phyloP scores from a whole-genome alignment of 92 coral and sea anemone species.

The Ricordea florida region DNA sequence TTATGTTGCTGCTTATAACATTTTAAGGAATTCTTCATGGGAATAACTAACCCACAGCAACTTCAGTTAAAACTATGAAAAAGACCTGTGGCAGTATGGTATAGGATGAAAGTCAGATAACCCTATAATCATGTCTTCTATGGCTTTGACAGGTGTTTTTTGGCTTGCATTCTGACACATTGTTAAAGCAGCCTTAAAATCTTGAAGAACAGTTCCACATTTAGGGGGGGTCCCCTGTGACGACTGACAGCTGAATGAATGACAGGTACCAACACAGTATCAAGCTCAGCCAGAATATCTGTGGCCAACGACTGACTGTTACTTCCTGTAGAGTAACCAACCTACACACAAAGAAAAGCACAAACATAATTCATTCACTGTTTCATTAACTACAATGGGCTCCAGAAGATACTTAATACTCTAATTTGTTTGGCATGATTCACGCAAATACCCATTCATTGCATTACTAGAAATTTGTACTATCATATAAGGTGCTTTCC shows the following conservation, averaged over 20 bases:
- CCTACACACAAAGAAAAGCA: slow-evolving; percentile 54
- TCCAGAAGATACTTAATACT: too few species aligned
- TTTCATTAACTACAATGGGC: too few species aligned
- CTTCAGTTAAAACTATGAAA: too few species aligned
- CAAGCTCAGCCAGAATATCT: slow-evolving; percentile 79
- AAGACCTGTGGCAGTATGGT: too few species aligned
- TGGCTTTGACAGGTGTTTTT: neutral
- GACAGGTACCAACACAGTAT: slow-evolving; percentile 84
- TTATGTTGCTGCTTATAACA: too few species aligned
- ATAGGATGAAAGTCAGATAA: neutral
- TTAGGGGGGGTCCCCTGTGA: slow-evolving; percentile 66
- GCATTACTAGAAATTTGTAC: too few species aligned
- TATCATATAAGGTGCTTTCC: too few species aligned
- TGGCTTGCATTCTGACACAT: neutral
- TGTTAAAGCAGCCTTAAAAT: slow-evolving; percentile 60
- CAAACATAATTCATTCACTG: too few species aligned
- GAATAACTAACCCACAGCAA: too few species aligned
- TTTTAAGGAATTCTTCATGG: too few species aligned
- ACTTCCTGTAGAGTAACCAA: slow-evolving; percentile 86
- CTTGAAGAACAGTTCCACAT: slow-evolving; percentile 72
- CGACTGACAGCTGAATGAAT: slow-evolving; percentile 81
- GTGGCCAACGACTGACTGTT: slow-evolving; percentile 71
- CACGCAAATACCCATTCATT: too few species aligned
- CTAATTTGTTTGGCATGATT: too few species aligned
- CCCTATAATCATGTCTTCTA: neutral